Base-by-base conservation (phyloP, 1,140 invertebrate genomes). In the Gonioctena quinquepunctata region DNA sequence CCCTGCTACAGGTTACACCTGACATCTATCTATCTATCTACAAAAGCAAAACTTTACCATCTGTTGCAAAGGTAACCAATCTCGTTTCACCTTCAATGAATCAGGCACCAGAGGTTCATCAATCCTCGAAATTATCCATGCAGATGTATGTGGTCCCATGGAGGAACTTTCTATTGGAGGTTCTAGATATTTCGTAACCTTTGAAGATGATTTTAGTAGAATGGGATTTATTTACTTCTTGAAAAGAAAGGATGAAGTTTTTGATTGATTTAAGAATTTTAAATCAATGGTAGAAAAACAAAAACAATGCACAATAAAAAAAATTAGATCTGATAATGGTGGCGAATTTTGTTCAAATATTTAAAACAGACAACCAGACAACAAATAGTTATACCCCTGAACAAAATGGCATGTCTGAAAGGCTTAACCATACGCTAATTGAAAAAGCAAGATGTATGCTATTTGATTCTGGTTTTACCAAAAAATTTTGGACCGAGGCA, bases 401-500 rank as follows among this genome's bases (percentile, higher is more conserved):
- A 52, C n/a, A 52, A 52, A 21, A 52, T 1, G n/a, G 49, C 7
- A 13, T 3, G 7, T 7, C 77, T 52, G 82, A 84, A 69, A 57
- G 73, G 52, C 65, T 69, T 8, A 85, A 69, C 25, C 16, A 61
- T 21, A 69, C 68, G 23, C 28, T 67, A 28, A 56, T 68, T 11
- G 66, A 71, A 52, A 71, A 73, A 56, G 78, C 81, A 5, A 74
- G 77, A 27, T 78, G 80, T 54, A 70, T 86, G 60, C 33, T 86
- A 5, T 49, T 81, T 4, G 77, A 85, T 66, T 70, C 76, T 33
- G 59, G 73, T 3, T 52, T 84, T 11, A 22, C 62, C 13, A 73
- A 75, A 67, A 63, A 22, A 16, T 81, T 80, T 73, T 84, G 83
- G 83, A 82, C 77, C 21, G 83, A 84, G 63, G 82, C 77, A 78